Evolutionary conservation across 2,797 vertebrate species (phyloP).

Genomic region (Microcaecilia unicolor): DNA sequence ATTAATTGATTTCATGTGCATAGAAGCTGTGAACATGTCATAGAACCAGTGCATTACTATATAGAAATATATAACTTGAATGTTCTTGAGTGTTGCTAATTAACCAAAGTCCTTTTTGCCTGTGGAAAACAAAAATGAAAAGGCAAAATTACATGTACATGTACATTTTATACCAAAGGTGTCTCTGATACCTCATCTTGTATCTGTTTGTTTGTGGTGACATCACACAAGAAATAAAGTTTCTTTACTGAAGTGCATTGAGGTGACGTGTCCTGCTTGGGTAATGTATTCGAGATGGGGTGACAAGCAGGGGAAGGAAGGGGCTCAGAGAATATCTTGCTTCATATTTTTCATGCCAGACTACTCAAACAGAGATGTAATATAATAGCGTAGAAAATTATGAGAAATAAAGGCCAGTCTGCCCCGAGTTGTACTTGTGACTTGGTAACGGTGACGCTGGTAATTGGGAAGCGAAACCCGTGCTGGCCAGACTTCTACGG

Average conservation of each 20-base stretch:
- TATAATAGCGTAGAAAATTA: no score
- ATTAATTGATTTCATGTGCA: neutral
- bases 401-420: no score
- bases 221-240: constrained; percentile 19
- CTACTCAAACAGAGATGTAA: no score
- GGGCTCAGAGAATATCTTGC: neutral
- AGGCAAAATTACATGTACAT: no score
- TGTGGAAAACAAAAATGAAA: constrained; percentile 21
- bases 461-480: no score
- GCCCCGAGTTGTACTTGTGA: no score
- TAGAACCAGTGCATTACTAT: constrained; percentile 6
- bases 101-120: constrained; percentile 22
- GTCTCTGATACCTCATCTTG: constrained; percentile 19
- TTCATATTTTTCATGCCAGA: no score
- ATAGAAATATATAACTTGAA: constrained; percentile 8
- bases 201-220: constrained; percentile 11
- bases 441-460: no score
- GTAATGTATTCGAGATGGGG: neutral
- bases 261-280: neutral
- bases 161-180: constrained; percentile 23
- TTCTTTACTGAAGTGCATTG: constrained; percentile 10
- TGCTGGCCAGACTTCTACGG: no score
- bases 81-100: constrained; percentile 20
- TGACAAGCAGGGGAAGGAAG: neutral
- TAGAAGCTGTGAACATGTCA: neutral